phyloP scores from a whole-genome alignment of 2,797 vertebrate genomes.

The Enteromius viviparus region DNA sequence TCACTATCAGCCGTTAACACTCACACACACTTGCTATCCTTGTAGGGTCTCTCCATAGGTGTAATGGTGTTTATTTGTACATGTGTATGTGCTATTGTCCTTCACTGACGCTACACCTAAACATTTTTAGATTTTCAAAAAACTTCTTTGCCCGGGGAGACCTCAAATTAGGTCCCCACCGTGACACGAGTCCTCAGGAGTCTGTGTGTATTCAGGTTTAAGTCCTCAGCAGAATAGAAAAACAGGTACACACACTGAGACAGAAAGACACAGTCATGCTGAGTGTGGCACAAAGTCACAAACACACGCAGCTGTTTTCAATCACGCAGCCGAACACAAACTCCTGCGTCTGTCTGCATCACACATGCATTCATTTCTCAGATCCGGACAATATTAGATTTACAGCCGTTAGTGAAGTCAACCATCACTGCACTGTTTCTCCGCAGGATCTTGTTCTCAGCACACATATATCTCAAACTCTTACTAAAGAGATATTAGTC shows the following conservation, averaged over 20 bases:
- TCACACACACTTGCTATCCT: background rate
- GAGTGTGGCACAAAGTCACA: slow-evolving; percentile 70
- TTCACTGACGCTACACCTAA: too few species aligned
- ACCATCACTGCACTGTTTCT: background rate
- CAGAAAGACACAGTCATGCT: slow-evolving; percentile 65
- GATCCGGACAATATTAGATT: background rate
- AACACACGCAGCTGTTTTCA: slow-evolving; percentile 74
- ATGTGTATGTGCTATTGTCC: too few species aligned
- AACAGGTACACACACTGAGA: background rate
- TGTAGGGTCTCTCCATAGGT: too few species aligned
- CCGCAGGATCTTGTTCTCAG: background rate
- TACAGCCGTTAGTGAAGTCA: background rate
- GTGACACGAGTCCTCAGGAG: too few species aligned
- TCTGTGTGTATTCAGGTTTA: too few species aligned
- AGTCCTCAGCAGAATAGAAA: background rate
- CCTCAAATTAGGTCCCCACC: too few species aligned
- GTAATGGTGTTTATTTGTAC: too few species aligned
- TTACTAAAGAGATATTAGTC: background rate
- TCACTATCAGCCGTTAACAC: background rate
- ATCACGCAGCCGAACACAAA: slow-evolving; percentile 63
- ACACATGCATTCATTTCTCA: background rate
- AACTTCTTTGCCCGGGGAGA: too few species aligned
- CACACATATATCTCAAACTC: background rate
- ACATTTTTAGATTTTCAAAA: too few species aligned
- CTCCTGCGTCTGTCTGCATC: background rate